A percentile compares a stretch with the other conserved stretches of the same genome.
Conservation (phyloP, 1,140 invertebrate genomes). For the Caerostris extrusa region DNA sequence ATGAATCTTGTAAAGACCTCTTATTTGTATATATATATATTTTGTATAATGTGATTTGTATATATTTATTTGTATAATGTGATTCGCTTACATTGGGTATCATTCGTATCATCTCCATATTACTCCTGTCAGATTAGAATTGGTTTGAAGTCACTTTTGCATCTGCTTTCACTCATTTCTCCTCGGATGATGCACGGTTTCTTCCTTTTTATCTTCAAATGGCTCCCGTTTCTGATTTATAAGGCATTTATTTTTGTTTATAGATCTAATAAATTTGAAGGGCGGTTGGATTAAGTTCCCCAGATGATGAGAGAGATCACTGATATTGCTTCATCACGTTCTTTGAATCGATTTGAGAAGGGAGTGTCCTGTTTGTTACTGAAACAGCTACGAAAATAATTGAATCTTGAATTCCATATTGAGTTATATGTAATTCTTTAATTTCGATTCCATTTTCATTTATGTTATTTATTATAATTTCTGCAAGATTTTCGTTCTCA, state of each 20-base stretch:
- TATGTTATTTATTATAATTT: no score
- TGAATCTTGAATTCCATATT: no score
- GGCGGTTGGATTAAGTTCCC: not conserved
- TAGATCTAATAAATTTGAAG: not conserved
- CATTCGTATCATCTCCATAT: not conserved
- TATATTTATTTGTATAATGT: no score
- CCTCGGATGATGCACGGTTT: not conserved
- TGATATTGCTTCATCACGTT: not conserved
- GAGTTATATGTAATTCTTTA: not conserved
- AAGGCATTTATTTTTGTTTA: constrained; percentile 1
- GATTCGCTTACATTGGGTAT: no score
- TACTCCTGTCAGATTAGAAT: not conserved
- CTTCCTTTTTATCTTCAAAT: not conserved
- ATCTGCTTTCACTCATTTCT: not conserved
- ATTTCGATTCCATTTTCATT: not conserved
- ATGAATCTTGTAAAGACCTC: no score
- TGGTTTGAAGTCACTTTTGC: not conserved
- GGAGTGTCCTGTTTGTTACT: not conserved
- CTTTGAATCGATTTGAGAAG: not conserved
- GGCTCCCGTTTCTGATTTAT: not conserved
- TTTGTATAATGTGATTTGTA: no score
- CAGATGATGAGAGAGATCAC: not conserved
- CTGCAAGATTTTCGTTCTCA: no score
- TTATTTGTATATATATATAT: no score
- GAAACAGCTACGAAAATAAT: not conserved